These are phyloP conservation scores for Poecile atricapillus DNA, from an alignment of 2,113 vertebrate genomes.

Conservation along the genomic window DNA sequence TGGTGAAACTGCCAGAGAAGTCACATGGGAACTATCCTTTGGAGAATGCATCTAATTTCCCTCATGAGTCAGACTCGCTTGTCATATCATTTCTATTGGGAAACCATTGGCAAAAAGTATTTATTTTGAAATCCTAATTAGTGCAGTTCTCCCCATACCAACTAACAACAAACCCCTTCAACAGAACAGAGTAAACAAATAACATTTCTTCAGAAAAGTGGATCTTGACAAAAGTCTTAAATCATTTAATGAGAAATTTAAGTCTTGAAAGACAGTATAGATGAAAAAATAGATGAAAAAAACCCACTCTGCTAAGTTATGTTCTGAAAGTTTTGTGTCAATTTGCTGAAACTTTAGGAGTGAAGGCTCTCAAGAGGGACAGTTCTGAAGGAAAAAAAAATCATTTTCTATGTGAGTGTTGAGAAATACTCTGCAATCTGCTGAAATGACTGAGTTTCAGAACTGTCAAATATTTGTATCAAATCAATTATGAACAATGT, in stretches of 20 bases:
- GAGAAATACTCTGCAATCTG: not conserved
- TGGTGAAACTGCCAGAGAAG: not conserved
- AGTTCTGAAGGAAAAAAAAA: not conserved
- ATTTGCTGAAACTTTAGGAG: not conserved
- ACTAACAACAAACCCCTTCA: not conserved
- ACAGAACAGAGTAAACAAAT: not conserved
- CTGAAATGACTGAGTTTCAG: not conserved
- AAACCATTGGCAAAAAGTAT: not conserved
- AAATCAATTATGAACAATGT: slow-evolving; percentile 15
- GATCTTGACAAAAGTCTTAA: not conserved
- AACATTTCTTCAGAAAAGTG: not conserved
- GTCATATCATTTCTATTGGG: not conserved
- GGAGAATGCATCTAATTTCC: not conserved
- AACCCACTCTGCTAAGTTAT: not conserved
- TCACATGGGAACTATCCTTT: not conserved
- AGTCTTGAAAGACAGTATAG: not conserved
- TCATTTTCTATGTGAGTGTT: not conserved
- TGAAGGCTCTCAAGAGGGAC: not conserved
- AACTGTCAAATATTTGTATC: not conserved
- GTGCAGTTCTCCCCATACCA: not conserved
- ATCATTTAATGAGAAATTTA: not conserved
- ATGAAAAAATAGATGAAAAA: not conserved
- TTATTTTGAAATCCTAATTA: not conserved
- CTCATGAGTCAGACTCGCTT: not conserved
- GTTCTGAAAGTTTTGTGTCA: not conserved